Base-by-base conservation (phyloP, 2,113 vertebrate species). In the Chunga burmeisteri region DNA sequence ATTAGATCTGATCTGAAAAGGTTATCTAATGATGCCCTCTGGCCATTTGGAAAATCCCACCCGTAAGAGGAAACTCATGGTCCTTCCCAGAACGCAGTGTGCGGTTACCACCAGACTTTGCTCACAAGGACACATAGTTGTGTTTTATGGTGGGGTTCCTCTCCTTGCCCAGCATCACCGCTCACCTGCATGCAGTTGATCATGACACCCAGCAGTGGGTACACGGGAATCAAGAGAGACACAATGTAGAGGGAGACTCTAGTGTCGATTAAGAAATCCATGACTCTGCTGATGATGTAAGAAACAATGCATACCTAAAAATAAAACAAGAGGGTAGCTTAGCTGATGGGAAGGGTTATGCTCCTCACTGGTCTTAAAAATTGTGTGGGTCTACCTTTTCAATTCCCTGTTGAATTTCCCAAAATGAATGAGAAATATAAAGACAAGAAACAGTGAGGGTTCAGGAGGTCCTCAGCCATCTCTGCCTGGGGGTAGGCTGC, bases 151-250 rank as follows among this genome's bases (percentile, higher is more conserved):
- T 29, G 16, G 42, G 23, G 14, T 25, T 21, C 22, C 4, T 46
- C 65, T 74, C 38, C 68, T 46, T 2, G 2, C 50, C 40, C 82
- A 73, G 58, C 3, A 3, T 3, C 59, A 25, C 16, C 2, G 0
- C 83, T 96, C 74, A 99, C 99, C 72, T 77, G 38, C 10, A 91
- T 73, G 90, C 88, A 94, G 86, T 68, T 66, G 62, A 88, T 63
- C 23, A 96, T 90, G 71, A 98, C 96, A 52, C 83, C 97, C 88
- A 98, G 94, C 19, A 98, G 88, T 3, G 98, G 98, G 49, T 98
- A 99, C 16, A 98, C 16, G 0, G 99, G 99, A 91, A 98, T 96
- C 85, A 99, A 74, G 86, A 99, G 91, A 67, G 96, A 98, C 44
- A 98, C 2, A 15, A 50, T 0, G 0, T 5, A 71, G 95, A 96